Base-by-base conservation (phyloP, 2,113 vertebrate genomes). In the Aspidoscelis tigris region DNA sequence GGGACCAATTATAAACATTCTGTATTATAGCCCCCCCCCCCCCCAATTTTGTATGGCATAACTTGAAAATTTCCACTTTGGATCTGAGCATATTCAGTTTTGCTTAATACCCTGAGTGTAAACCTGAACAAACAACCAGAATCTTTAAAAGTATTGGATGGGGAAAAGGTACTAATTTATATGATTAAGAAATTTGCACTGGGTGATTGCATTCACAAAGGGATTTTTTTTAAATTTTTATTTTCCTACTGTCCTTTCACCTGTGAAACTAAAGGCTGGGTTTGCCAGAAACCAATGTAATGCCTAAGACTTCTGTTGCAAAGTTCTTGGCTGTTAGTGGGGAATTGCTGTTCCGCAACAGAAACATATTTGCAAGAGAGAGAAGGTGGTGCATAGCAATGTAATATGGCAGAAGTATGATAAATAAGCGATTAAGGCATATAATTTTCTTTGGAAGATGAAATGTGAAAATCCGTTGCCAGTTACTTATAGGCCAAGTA, bases 1-100 rank as follows among this genome's bases (percentile, higher is more conserved):
- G 92, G 86, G 92, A 91, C 87, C 89, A 93, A 92, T 93, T 93
- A 66, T 12, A 66, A 47, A 0, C 4, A 69, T 82, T 81, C 87
- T 89, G 61, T 89, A 75, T 69, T 92, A 10, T 86, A 90, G 14
- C 69, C 43, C 33, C 33, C 33, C 33, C 33, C 33, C 33, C 33
- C 64, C 78, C 86, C 78, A 73, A 58, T 87, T 93, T 81, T 69
- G 72, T 78, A 47, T 11, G 71, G 26, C 64, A n/a, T 71, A 83
- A 77, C 75, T 80, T 87, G 58, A 58, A 84, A 88, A 91, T 22
- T 11, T 84, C 73, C 73, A 61, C 78, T 81, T 72, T 68, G 80
- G 78, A 84, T 86, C 58, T 70, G 78, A 44, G 61, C 82, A 43
- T 1, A 7, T 20, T 87, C 50, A 69, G 55, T 83, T 21, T 80